Evolutionary conservation across 2,797 vertebrate genomes (phyloP), one percentile per base, ranked within the genome.

Genomic region (Esox masquinongy): DNA sequence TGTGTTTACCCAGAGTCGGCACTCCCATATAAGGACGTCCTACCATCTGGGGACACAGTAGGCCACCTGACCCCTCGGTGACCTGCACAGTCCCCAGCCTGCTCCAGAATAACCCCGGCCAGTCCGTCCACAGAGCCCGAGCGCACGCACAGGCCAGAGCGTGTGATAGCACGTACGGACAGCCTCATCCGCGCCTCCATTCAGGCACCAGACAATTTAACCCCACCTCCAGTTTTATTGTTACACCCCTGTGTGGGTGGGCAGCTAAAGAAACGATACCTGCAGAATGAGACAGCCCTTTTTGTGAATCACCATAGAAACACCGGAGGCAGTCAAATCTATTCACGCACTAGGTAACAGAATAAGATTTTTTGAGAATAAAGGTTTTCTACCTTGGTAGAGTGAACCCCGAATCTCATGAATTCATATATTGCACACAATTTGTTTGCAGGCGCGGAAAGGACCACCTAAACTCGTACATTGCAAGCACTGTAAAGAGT

Each of bases 41-140:
- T 56, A n/a, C 50, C 70, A 72, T 72, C 70, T 72, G 70, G 51
- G 51, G 51, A 36, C 70, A 12, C 53, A 72, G 51, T 50, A 29
- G 39, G 73, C n/a, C 43, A 64, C 16, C 51, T 29, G 29, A 56
- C 31, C 70, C 50, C 29, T 7, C 16, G 17, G 70, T 19, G 70
- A 72, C 50, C 26, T n/a, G 12, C 49, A 1, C n/a, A 49, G 24
- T 24, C 64, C 36, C 4, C 36, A 39, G 4, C 36, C 36, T 39
- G 36, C 36, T 8, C 36, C 29, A 31, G 29, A n/a, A n/a, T n/a
- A n/a, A n/a, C n/a, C n/a, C n/a, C n/a, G n/a, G n/a, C n/a, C n/a
- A n/a, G n/a, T n/a, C n/a, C n/a, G n/a, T n/a, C 19, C 53, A 56
- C 19, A 56, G 53, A 56, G 19, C 19, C 19, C n/a, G 19, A 56